Percentiles rank a stretch among this genome's conserved stretches.
Conservation (phyloP, 2,888 invertebrate species). For the Drosophila multiciliata region DNA sequence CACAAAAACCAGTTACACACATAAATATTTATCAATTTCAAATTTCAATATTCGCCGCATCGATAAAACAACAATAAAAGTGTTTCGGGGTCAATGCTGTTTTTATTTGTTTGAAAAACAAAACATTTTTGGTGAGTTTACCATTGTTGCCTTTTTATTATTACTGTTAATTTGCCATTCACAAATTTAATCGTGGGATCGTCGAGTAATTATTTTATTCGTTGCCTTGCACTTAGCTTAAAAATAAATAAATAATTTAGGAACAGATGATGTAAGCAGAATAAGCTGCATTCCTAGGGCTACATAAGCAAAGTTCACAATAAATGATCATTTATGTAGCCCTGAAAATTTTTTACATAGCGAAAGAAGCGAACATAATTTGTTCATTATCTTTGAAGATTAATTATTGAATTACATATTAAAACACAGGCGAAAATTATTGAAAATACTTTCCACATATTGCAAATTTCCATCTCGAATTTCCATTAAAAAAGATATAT, state of each 20-base stretch:
- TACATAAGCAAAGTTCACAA: neutral
- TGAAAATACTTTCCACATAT: neutral
- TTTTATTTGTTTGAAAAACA: conserved; percentile 20
- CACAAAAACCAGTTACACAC: conserved; percentile 44
- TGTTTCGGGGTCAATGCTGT: conserved; percentile 63
- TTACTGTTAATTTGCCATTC: conserved; percentile 35
- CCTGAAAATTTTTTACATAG: neutral
- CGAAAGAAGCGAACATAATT: too few relatives aligned
- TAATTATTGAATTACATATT: neutral
- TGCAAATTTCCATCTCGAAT: neutral
- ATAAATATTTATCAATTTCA: conserved; percentile 13
- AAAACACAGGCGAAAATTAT: neutral
- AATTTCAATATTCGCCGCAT: conserved; percentile 29
- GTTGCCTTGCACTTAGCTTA: conserved; percentile 2
- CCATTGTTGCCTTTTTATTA: conserved; percentile 34
- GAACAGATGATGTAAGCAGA: conserved; percentile 3
- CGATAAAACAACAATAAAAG: conserved; percentile 30
- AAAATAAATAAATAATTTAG: conserved; percentile 7
- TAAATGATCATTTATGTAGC: conserved; percentile 5
- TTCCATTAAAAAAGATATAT: neutral
- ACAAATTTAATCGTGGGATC: conserved; percentile 7
- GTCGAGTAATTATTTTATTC: neutral
- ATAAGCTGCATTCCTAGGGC: neutral
- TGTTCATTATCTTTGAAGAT: neutral
- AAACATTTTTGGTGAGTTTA: conserved; percentile 41